These are phyloP conservation scores for Dreissena polymorpha DNA, from an alignment of 1,140 invertebrate species.

Conservation along the genomic window DNA sequence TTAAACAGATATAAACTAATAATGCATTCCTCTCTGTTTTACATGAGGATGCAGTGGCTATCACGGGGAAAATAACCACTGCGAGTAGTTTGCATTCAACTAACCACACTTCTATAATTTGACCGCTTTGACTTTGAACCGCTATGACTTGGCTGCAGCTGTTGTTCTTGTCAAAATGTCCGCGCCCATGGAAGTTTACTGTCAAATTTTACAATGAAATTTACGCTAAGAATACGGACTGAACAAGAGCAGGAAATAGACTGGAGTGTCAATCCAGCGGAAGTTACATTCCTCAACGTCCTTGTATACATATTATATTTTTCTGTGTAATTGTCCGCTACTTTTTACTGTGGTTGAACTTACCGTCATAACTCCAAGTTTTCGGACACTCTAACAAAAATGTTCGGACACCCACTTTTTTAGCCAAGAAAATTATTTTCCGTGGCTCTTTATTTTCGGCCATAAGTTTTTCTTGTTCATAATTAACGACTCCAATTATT, in stretches of 20 bases:
- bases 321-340: too few species aligned
- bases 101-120: neutral
- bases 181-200: neutral
- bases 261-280: slow-evolving; percentile 75
- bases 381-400: too few species aligned
- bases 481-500: too few species aligned
- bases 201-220: slow-evolving; percentile 52
- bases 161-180: neutral
- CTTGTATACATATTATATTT: slow-evolving; percentile 58
- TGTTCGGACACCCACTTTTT: too few species aligned
- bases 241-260: slow-evolving; percentile 74
- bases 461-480: too few species aligned
- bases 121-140: neutral
- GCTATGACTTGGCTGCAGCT: neutral
- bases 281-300: slow-evolving; percentile 71
- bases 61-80: too few species aligned
- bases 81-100: neutral
- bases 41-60: too few species aligned
- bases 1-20: neutral
- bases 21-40: neutral
- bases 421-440: too few species aligned
- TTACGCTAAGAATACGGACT: slow-evolving; percentile 70
- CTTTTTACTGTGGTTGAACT: too few species aligned
- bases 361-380: too few species aligned
- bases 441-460: too few species aligned